Base-by-base conservation (phyloP, 37 sponge, comb jelly and placozoan species). In the Halichondria panicea region DNA sequence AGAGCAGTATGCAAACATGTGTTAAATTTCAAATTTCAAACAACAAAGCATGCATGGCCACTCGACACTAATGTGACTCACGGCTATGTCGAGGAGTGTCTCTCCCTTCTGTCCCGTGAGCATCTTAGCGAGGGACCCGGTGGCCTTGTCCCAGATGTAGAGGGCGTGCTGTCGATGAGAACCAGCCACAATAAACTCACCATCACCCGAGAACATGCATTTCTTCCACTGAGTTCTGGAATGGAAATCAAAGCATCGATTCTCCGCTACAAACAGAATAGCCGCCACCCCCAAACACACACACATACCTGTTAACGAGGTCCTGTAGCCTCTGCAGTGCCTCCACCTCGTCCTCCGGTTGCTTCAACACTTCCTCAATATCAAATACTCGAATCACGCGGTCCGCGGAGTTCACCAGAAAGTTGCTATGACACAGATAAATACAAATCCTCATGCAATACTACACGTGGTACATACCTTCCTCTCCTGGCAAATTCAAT, bases 51-150 rank as follows among this genome's bases (percentile, higher is more conserved):
- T n/a, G n/a, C n/a, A n/a, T n/a, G n/a, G n/a, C n/a, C n/a, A n/a
- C n/a, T n/a, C n/a, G n/a, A n/a, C n/a, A n/a, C n/a, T n/a, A n/a
- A n/a, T n/a, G n/a, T n/a, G n/a, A 56, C 92, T 38, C 43, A 91
- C 92, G 1, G 79, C 89, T 22, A 92, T 88, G 71, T 98, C 99
- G 46, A 98, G 75, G 32, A 98, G 78, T n/a, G 77, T 77, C 78
- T 98, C 99, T 60, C 99, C 99, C 70, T 98, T 95, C 69, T 88
- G 90, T 38, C 99, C 99, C n/a, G 93, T 88, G 48, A 98, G 91
- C 55, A 98, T 98, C 84, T 98, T 98, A 30, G 90, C 99, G 34
- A 98, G 93, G 50, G 84, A 87, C 36, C 99, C 95, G 36, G 88
- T 90, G 34, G 84, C 70, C 83, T 87, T 92, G 75, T 95, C 93